Evolutionary conservation across 2,797 vertebrate genomes (phyloP), one percentile per base, ranked within the genome.

Genomic region (Paguma larvata): DNA sequence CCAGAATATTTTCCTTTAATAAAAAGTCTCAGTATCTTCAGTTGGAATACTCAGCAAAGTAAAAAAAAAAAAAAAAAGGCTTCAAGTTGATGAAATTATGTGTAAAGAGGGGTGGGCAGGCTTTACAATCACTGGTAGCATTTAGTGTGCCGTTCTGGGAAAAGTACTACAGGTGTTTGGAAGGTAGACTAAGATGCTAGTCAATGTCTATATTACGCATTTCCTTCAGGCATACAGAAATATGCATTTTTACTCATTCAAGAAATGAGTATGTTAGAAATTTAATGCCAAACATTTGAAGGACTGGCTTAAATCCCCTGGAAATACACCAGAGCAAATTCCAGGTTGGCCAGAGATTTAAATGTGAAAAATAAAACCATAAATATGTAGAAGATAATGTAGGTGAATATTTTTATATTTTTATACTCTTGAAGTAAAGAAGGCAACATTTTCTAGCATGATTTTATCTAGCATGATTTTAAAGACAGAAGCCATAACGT

Each of bases 141-240:
- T 30, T 84, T 53, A 65, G 11, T 21, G 4, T 48, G 32, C 4
- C 32, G 67, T 73, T 93, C 62, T 84, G 48, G 30, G 48, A 32
- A 87, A 79, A 89, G 68, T 30, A 92, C 21, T 46, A 4, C 13
- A 87, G 38, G 12, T 48, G 18, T 95, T 38, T 68, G 21, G 78
- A 93, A 95, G 30, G 32, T 80, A 65, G 27, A 34, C 32, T 91
- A n/a, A 82, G 34, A 78, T 46, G 2, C 38, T 91, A 48, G 16
- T 72, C 53, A 59, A 23, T 88, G 73, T 94, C n/a, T 70, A 12
- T 78, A 41, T n/a, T 79, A 53, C 3, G 78, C 4, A 59, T 96
- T 93, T 96, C 83, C 70, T 90, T 85, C n/a, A 89, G 38, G 95
- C n/a, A 89, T 63, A 46, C 27, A n/a, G 56, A 95, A 89, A 73